A percentile compares a stretch with the other conserved stretches of the same genome.
phyloP scores from a whole-genome alignment of 2,113 vertebrate species.

The Laterallus jamaicensis region DNA sequence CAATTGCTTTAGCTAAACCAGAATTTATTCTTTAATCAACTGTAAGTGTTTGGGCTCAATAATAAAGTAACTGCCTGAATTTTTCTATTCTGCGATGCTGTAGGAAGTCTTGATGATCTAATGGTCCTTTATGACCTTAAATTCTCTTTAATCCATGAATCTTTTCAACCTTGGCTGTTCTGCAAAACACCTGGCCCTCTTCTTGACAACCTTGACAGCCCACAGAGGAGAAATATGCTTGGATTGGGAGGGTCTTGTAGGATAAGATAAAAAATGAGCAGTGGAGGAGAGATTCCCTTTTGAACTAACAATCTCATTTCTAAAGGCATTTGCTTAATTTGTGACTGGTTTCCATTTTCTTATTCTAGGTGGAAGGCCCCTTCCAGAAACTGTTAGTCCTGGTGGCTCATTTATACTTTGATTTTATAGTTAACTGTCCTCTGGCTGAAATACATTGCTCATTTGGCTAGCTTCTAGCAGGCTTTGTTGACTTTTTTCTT shows the following conservation, averaged over 20 bases:
- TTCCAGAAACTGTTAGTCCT: neutral
- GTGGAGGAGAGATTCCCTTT: neutral
- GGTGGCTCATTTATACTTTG: neutral
- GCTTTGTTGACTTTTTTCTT: neutral
- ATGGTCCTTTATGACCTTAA: neutral
- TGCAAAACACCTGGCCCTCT: conserved; percentile 17
- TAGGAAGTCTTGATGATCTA: conserved; percentile 11
- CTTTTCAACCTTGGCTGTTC: neutral
- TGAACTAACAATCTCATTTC: neutral
- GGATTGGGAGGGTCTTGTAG: neutral
- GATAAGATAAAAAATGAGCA: conserved; percentile 13
- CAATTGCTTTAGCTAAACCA: neutral
- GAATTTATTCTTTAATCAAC: conserved; percentile 15
- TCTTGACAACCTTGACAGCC: conserved; percentile 14
- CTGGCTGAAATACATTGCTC: neutral
- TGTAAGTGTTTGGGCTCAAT: neutral
- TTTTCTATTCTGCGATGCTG: conserved; percentile 2
- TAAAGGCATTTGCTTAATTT: neutral
- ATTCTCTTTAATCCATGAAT: conserved; percentile 1
- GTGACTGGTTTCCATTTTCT: neutral
- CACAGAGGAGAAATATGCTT: neutral
- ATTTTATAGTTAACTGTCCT: neutral
- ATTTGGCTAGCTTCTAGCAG: neutral
- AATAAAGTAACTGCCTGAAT: neutral
- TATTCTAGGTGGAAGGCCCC: neutral